Conservation (phyloP, 2,888 invertebrate genomes). For the Drosophila sordidula region DNA sequence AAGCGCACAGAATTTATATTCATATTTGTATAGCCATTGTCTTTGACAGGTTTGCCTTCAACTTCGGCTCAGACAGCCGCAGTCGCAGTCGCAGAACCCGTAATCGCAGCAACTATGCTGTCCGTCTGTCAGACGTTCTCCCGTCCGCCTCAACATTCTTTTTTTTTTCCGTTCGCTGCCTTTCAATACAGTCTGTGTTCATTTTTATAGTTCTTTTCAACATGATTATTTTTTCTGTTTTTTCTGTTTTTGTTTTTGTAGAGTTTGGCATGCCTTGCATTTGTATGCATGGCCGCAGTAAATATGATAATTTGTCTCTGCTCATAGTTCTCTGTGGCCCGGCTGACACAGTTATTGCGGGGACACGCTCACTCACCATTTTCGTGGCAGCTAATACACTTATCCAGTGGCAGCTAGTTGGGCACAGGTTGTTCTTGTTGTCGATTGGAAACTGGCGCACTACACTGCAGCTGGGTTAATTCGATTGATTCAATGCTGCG, state of each 20-base stretch:
- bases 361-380: conserved; percentile 65
- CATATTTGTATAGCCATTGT: conserved; percentile 63
- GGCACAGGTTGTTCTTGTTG: conserved; percentile 1
- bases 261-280: conserved; percentile 60
- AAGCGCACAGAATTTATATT: conserved; percentile 40
- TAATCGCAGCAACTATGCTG: conserved; percentile 57
- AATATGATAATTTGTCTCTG: conserved; percentile 58
- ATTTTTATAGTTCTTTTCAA: conserved; percentile 1
- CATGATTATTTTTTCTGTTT: conserved; percentile 14
- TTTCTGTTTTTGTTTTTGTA: conserved; percentile 1
- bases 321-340: conserved; percentile 37
- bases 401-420: conserved; percentile 1
- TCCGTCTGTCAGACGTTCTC: conserved; percentile 40
- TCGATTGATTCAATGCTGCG: not conserved
- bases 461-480: conserved; percentile 20
- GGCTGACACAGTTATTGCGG: conserved; percentile 61
- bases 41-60: conserved; percentile 80
- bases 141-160: conserved; percentile 59
- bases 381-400: conserved; percentile 19
- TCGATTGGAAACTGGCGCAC: not conserved
- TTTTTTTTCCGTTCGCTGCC: conserved; percentile 73
- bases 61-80: conserved; percentile 66
- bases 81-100: conserved; percentile 50
- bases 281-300: conserved; percentile 29
- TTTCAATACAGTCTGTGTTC: conserved; percentile 48